A percentile compares a stretch with the other conserved stretches of the same genome.
Evolutionary conservation across 2,888 invertebrate genomes (phyloP).

Genomic region (Dryococelus australis): DNA sequence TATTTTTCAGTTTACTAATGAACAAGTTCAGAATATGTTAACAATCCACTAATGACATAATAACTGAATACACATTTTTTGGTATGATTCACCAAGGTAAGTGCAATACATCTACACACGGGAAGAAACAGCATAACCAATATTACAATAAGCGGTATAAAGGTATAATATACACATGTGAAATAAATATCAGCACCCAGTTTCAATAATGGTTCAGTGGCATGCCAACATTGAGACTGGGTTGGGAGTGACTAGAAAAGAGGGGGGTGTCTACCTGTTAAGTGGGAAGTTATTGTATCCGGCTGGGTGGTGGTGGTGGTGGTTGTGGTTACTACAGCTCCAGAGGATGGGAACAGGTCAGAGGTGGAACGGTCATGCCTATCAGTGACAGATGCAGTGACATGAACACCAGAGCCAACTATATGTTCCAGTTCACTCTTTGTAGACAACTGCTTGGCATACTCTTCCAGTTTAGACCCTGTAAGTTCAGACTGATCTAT

Average conservation of each 20-base stretch:
- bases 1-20: not conserved
- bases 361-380: conserved; percentile 32
- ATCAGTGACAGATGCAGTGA: conserved; percentile 41
- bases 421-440: no score
- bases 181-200: not conserved
- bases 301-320: conserved; percentile 48
- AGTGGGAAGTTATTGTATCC: conserved; percentile 45
- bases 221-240: conserved; percentile 33
- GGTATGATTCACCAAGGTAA: not conserved
- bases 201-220: conserved; percentile 6
- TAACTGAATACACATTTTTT: not conserved
- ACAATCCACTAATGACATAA: not conserved
- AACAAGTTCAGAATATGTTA: not conserved
- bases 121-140: conserved; percentile 1
- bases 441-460: conserved; percentile 22
- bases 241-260: conserved; percentile 32
- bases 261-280: conserved; percentile 48
- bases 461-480: conserved; percentile 42
- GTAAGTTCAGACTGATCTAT: conserved; percentile 41
- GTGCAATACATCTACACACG: not conserved
- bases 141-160: not conserved
- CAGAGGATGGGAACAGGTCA: conserved; percentile 34
- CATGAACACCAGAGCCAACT: conserved; percentile 37
- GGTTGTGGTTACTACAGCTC: conserved; percentile 44
- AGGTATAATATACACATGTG: not conserved